Conservation (phyloP, 2,113 vertebrate genomes). For the Channa maculata region DNA sequence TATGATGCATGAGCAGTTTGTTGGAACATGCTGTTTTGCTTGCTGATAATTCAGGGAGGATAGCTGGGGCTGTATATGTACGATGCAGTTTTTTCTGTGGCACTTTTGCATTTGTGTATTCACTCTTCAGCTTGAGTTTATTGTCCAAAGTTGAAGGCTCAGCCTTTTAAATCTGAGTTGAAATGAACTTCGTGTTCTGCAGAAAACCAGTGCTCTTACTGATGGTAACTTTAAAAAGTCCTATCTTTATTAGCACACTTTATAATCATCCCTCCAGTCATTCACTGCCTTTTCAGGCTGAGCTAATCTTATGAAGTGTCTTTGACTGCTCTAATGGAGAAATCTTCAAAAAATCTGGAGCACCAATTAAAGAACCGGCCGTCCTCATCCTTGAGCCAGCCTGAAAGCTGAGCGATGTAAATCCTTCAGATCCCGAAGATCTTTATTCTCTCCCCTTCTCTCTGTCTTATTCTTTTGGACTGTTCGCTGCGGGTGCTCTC, state of each 20-base stretch:
- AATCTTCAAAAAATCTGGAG: constrained; percentile 66
- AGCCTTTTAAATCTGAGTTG: background rate
- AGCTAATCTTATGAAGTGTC: constrained; percentile 58
- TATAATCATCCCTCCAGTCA: constrained; percentile 32
- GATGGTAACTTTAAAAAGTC: constrained; percentile 39
- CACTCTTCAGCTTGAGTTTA: background rate
- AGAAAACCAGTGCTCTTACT: background rate
- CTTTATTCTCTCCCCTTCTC: constrained; percentile 37
- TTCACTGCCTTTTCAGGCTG: constrained; percentile 31
- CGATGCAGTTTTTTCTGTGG: background rate
- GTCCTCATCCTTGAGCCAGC: constrained; percentile 57
- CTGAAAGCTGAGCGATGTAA: constrained; percentile 48
- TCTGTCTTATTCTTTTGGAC: constrained; percentile 10
- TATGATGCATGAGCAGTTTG: constrained; percentile 45
- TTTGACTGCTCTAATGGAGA: constrained; percentile 55
- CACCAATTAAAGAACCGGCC: constrained; percentile 63
- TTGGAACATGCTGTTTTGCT: constrained; percentile 20
- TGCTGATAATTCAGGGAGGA: constrained; percentile 24
- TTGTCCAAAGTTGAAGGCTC: background rate
- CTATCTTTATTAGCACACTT: constrained; percentile 42
- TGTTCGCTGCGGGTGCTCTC: constrained; percentile 31
- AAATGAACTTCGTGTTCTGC: background rate
- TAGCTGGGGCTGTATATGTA: background rate
- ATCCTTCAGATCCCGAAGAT: constrained; percentile 54
- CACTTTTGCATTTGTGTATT: constrained; percentile 5